Evolutionary conservation across 2,797 vertebrate species (phyloP).

Genomic region (Arnoldichthys spilopterus): DNA sequence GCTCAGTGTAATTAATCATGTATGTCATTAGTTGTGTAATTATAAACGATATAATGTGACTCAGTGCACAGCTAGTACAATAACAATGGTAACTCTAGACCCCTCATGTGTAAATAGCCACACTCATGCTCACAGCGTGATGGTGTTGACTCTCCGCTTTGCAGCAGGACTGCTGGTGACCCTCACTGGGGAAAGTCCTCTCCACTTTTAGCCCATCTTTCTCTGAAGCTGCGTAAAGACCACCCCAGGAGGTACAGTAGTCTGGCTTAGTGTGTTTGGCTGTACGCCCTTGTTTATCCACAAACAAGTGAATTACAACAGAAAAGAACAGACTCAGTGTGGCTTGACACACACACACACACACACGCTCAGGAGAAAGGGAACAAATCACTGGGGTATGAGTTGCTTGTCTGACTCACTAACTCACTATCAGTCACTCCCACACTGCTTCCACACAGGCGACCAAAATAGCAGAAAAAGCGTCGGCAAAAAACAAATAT

Average conservation of each 20-base stretch:
- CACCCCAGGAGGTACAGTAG: slow-evolving; percentile 28
- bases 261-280: slow-evolving; percentile 13
- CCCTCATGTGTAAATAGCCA: not conserved
- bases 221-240: slow-evolving; percentile 27
- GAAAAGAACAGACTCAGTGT: slow-evolving; percentile 16
- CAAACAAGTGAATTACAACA: slow-evolving; percentile 32
- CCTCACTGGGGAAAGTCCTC: slow-evolving; percentile 12
- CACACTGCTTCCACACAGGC: slow-evolving; percentile 47
- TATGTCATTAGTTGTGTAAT: not conserved
- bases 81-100: not conserved
- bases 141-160: not conserved
- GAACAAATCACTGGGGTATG: slow-evolving; percentile 35
- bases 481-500: slow-evolving; percentile 50
- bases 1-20: not conserved
- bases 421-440: slow-evolving; percentile 50
- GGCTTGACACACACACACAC: slow-evolving; percentile 26
- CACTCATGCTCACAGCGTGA: slow-evolving; percentile 25
- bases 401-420: slow-evolving; percentile 54
- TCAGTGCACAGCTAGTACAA: not conserved
- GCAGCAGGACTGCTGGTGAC: not conserved
- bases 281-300: slow-evolving; percentile 39
- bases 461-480: slow-evolving; percentile 48
- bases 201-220: slow-evolving; percentile 23
- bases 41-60: not conserved
- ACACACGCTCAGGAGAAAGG: slow-evolving; percentile 31